Percentiles rank a stretch among this genome's conserved stretches.
These are phyloP conservation scores for Phorcus lineatus DNA, from an alignment of 2,888 invertebrate species.

Conservation along the genomic window DNA sequence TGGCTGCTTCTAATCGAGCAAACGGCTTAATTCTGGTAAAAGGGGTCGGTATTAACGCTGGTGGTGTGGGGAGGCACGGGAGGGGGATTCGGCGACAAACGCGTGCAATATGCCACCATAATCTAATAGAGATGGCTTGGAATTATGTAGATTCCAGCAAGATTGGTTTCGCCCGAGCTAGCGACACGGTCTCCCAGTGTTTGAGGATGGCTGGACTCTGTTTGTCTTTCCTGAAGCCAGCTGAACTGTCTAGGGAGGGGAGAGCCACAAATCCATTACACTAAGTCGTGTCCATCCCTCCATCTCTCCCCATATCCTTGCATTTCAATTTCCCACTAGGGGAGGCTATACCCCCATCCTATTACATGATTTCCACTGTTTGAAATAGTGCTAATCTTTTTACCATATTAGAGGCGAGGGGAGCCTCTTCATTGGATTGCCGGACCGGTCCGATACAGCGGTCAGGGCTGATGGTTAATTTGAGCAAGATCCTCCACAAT, in stretches of 20 bases:
- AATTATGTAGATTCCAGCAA: slow-evolving; percentile 36
- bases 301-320: neutral
- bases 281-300: slow-evolving; percentile 9
- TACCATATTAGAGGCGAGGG: slow-evolving; percentile 16
- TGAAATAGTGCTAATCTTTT: slow-evolving; percentile 30
- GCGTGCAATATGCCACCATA: slow-evolving; percentile 31
- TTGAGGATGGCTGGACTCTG: neutral
- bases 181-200: slow-evolving; percentile 11
- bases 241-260: neutral
- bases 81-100: slow-evolving; percentile 14
- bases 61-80: neutral
- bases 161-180: slow-evolving; percentile 20
- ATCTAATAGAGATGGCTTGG: slow-evolving; percentile 32
- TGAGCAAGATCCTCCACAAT: neutral
- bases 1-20: slow-evolving; percentile 30
- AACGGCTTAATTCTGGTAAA: slow-evolving; percentile 32
- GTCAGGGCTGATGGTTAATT: slow-evolving; percentile 20
- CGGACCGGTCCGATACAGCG: neutral
- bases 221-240: slow-evolving; percentile 4
- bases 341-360: neutral
- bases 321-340: slow-evolving; percentile 1
- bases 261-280: slow-evolving; percentile 9
- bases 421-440: neutral
- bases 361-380: slow-evolving; percentile 28
- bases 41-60: slow-evolving; percentile 24